Evolutionary conservation across 2,113 vertebrate species (phyloP).

Genomic region (Pseudorhombus dupliciocellatus): DNA sequence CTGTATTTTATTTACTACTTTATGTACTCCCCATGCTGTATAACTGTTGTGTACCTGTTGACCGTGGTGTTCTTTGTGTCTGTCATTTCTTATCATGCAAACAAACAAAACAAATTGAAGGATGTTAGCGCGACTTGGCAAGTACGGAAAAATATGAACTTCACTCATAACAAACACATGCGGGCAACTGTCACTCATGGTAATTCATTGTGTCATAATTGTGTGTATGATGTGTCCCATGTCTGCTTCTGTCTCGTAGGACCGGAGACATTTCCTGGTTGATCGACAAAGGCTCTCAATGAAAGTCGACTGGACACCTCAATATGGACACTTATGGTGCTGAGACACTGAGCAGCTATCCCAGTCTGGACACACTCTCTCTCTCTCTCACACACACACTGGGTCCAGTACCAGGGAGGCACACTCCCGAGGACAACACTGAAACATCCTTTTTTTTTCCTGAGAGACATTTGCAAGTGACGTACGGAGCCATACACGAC

Average conservation of each 20-base stretch:
- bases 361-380: slow-evolving; percentile 11
- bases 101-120: slow-evolving; percentile 57
- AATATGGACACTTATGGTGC: slow-evolving; percentile 68
- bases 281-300: slow-evolving; percentile 83
- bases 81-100: slow-evolving; percentile 68
- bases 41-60: slow-evolving; percentile 16
- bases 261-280: slow-evolving; percentile 86
- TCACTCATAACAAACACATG: slow-evolving; percentile 7
- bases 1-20: too few species aligned
- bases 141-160: slow-evolving; percentile 67
- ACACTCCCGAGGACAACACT: slow-evolving; percentile 23
- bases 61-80: slow-evolving; percentile 45
- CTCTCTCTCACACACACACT: slow-evolving; percentile 2
- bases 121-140: slow-evolving; percentile 79
- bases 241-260: slow-evolving; percentile 57
- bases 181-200: neutral
- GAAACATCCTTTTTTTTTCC: slow-evolving; percentile 46
- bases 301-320: slow-evolving; percentile 48
- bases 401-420: slow-evolving; percentile 7
- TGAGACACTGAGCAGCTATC: slow-evolving; percentile 73
- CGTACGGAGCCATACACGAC: slow-evolving; percentile 43
- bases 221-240: slow-evolving; percentile 6
- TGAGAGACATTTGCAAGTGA: slow-evolving; percentile 50
- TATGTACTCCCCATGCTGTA: too few species aligned
- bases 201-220: neutral